Evolutionary conservation across 2,888 invertebrate species (phyloP), one percentile per base, ranked within the genome.

Genomic region (Parthenolecanium corni): DNA sequence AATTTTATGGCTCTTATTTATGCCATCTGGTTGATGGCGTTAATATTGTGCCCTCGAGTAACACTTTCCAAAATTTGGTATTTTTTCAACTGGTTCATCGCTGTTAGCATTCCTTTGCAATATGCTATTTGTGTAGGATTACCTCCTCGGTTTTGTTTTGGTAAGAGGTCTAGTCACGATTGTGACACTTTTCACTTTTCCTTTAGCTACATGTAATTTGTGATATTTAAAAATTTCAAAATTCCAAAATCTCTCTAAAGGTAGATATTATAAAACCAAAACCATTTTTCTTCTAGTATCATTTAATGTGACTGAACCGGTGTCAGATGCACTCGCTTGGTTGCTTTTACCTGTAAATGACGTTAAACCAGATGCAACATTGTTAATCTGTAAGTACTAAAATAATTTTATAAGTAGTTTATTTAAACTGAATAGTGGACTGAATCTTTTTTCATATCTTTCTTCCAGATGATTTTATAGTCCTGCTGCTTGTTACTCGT

Each of bases 1-100:
- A 97, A 97, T 74, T 77, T 90, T 64, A 86, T 88, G 71, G 87
- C 95, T 0, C 80, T 95, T 2, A 71, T 92, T 0, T 96, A 97
- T 75, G 82, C 89, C 2, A 70, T 85, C 2, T 91, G 94, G 86
- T 76, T 96, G 66, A 78, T 86, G 18, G 74, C 82, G 6, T 75
- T 96, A 57, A 83, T 92, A 70, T 75, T 78, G 6, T 72, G 83
- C 65, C 77, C 77, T 62, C 79, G 95, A 23, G 76, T 76, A 44
- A 77, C 76, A 1, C 78, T 85, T 62, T 79, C 85, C 3, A 79
- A 77, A 65, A 70, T 92, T 14, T 98, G 98, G 98, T 82, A 86
- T 3, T 75, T 86, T 54, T 93, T 93, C 73, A 84, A 89, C 52
- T 74, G 82, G 2, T 88, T 88, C 72, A 81, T 90, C 65, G 85